Conservation (phyloP, 2,113 vertebrate species). For the Leuciscus idus region DNA sequence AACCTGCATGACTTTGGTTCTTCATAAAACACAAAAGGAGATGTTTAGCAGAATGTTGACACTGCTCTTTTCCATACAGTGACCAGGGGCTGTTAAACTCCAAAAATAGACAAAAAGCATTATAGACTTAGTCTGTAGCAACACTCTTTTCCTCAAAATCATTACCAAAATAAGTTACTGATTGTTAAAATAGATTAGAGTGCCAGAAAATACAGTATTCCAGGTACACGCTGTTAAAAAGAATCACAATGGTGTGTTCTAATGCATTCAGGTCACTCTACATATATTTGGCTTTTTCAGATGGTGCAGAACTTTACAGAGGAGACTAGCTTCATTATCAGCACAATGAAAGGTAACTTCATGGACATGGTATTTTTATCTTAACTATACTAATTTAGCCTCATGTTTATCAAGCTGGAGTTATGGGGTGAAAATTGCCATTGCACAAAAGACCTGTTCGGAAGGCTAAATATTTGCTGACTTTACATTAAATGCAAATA, state of each 20-base stretch:
- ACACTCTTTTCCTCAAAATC: background rate
- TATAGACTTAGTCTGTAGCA: background rate
- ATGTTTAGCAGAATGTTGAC: background rate
- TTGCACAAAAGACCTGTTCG: background rate
- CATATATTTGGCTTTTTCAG: constrained; percentile 70
- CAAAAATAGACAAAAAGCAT: background rate
- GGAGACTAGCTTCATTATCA: constrained; percentile 89
- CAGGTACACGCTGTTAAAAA: background rate
- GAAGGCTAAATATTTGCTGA: background rate
- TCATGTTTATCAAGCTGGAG: background rate
- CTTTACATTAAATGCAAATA: constrained; percentile 4
- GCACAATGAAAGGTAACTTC: constrained; percentile 84
- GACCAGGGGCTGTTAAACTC: background rate
- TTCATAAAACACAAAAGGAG: background rate
- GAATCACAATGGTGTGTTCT: background rate
- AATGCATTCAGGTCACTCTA: background rate
- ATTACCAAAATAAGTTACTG: background rate
- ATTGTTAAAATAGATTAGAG: background rate
- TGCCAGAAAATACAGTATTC: background rate
- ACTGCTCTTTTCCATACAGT: background rate
- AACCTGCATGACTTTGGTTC: background rate
- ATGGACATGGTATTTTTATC: background rate
- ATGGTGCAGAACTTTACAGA: constrained; percentile 95
- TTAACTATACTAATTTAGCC: background rate
- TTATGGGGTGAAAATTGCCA: background rate